A percentile compares a stretch with the other conserved stretches of the same genome.
Conservation (phyloP, 2,113 vertebrate genomes). For the Cololabis saira region DNA sequence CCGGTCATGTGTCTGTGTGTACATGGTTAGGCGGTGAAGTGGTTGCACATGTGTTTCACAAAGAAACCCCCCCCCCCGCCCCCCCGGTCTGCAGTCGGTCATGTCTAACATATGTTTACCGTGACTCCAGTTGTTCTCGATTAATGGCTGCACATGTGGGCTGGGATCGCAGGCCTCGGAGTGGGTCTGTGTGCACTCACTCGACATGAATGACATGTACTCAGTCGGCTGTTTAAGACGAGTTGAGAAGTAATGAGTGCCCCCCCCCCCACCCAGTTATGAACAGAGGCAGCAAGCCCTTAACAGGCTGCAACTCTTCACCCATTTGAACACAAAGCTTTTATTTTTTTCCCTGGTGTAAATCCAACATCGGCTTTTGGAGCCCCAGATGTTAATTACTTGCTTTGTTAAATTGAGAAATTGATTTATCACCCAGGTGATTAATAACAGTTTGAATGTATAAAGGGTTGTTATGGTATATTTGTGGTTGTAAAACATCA, state of each 20-base stretch:
- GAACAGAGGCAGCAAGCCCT: constrained; percentile 43
- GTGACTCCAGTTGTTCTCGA: constrained; percentile 28
- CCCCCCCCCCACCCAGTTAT: constrained; percentile 15
- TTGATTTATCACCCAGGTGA: constrained; percentile 58
- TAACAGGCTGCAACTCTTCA: constrained; percentile 37
- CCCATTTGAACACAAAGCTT: constrained; percentile 5
- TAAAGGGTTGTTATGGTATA: constrained; percentile 3
- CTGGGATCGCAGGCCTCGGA: neutral
- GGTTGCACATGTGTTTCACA: neutral
- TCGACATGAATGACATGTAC: constrained; percentile 4
- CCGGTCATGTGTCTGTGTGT: constrained; percentile 8
- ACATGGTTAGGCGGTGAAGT: constrained; percentile 1
- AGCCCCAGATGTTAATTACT: constrained; percentile 52
- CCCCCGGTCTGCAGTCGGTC: constrained; percentile 15
- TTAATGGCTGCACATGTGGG: constrained; percentile 12
- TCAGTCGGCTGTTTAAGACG: neutral
- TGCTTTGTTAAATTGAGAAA: constrained; percentile 64
- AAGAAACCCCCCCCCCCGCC: neutral
- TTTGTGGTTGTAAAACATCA: constrained; percentile 42
- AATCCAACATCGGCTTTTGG: neutral
- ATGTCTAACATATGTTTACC: constrained; percentile 23
- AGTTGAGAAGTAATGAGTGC: neutral
- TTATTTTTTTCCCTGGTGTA: neutral
- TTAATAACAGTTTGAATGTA: constrained; percentile 14
- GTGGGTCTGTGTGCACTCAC: neutral